phyloP scores from a whole-genome alignment of 2,113 vertebrate species.

The Tautogolabrus adspersus region DNA sequence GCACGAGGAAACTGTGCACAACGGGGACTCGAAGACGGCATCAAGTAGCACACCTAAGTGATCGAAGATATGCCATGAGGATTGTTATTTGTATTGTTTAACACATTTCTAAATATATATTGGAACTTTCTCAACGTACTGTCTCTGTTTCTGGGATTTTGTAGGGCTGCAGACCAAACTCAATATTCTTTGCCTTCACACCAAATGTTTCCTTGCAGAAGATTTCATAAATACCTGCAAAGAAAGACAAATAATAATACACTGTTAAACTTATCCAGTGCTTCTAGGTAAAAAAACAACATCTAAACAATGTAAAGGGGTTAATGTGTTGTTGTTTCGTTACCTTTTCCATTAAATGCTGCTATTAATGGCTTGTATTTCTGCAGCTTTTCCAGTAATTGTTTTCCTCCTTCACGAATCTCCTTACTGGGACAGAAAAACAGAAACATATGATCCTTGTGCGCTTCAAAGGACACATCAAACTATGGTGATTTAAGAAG shows the following conservation, averaged over 20 bases:
- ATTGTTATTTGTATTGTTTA: neutral
- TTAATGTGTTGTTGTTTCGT: slow-evolving; percentile 36
- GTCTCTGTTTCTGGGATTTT: slow-evolving; percentile 96
- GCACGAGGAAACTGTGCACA: slow-evolving; percentile 98
- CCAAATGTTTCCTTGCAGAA: slow-evolving; percentile 99
- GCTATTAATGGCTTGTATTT: slow-evolving; percentile 96
- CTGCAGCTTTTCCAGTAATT: slow-evolving; percentile 95
- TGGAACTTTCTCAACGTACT: slow-evolving; percentile 77
- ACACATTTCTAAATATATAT: neutral
- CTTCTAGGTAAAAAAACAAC: neutral
- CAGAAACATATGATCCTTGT: neutral
- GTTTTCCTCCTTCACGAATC: slow-evolving; percentile 96
- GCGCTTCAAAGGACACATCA: neutral
- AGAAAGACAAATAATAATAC: slow-evolving; percentile 3
- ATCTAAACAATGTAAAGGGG: neutral
- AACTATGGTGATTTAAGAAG: too few relatives aligned
- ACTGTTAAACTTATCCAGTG: neutral
- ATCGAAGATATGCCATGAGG: neutral
- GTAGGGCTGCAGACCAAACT: slow-evolving; percentile 97
- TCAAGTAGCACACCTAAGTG: slow-evolving; percentile 92
- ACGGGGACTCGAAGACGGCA: slow-evolving; percentile 98
- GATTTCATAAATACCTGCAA: slow-evolving; percentile 98
- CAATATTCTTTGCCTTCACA: slow-evolving; percentile 95
- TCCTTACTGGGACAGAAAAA: slow-evolving; percentile 89
- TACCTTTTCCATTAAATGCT: slow-evolving; percentile 99